Conservation (phyloP, 1,140 invertebrate species). For the Ruditapes philippinarum region DNA sequence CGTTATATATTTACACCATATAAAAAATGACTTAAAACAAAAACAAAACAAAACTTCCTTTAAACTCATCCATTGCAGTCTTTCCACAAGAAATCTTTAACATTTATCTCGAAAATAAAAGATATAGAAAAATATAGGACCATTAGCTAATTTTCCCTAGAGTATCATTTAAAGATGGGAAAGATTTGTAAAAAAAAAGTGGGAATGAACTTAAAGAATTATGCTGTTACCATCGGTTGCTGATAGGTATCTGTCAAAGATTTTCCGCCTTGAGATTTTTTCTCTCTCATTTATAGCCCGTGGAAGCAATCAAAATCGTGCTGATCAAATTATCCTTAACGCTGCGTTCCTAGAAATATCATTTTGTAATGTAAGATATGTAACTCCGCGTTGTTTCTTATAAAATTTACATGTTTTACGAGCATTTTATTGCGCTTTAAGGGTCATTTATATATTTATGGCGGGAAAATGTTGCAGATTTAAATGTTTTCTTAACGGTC, state of each 20-base stretch:
- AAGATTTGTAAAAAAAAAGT: neutral
- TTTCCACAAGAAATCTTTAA: too few species aligned
- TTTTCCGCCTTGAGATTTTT: neutral
- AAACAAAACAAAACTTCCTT: too few species aligned
- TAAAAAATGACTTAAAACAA: too few species aligned
- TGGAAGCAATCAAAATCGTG: conserved; percentile 8
- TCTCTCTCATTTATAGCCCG: neutral
- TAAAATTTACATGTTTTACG: conserved; percentile 5
- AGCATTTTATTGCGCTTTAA: neutral
- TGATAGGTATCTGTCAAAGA: neutral
- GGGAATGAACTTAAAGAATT: neutral
- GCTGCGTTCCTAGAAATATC: neutral
- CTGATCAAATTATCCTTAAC: conserved; percentile 19
- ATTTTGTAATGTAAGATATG: conserved; percentile 12
- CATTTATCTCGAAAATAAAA: too few species aligned
- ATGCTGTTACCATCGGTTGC: neutral
- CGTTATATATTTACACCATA: too few species aligned
- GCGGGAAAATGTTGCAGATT: neutral
- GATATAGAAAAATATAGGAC: too few species aligned
- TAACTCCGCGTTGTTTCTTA: neutral
- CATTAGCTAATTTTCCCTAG: too few species aligned
- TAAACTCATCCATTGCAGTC: too few species aligned
- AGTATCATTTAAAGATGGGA: too few species aligned
- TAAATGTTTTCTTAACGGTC: conserved; percentile 26
- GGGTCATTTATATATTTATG: conserved; percentile 38